Evolutionary conservation across 2,113 vertebrate species (phyloP), one percentile per base, ranked within the genome.

Genomic region (Psephotus haematonotus): DNA sequence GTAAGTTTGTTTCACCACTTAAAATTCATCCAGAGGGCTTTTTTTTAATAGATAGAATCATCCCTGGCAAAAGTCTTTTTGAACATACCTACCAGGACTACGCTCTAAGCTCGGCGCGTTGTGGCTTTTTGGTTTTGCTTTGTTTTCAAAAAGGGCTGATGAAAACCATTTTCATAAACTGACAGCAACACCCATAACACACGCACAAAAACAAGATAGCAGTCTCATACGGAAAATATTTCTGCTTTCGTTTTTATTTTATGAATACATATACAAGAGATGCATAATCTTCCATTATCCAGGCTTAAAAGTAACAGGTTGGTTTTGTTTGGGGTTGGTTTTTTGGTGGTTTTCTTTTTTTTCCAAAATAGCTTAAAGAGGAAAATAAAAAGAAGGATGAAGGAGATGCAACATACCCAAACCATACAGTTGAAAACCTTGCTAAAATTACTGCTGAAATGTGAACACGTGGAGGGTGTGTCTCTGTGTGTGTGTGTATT

Each of bases 251-350:
- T 68, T 95, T 97, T 96, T 97, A 97, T 97, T 97, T 96, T 93
- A 96, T 78, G 89, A 93, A 93, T 96, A 96, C 95, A 85, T 93
- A 82, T 92, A 96, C 94, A 96, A 93, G 88, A 95, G 82, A 95
- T 92, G 94, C 74, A 96, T 87, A 57, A 84, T 55, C 46, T 94
- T 90, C 94, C 89, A 92, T 94, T 62, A 81, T 86, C 43, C 28
- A 90, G 47, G 72, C 47, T 79, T 86, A 82, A 90, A 97, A 70
- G 76, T 47, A 88, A 95, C 52, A 92, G 35, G 17, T 43, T 43
- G 10, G 41, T 37, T 29, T 50, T 37, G 11, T 8, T 25, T 23
- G 57, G 24, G 24, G 18, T 46, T 44, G 17, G 17, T 44, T 46
- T 47, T 47, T 46, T 46, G 44, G 20, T 46, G 13, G 7, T 62